Base-by-base conservation (phyloP, 2,888 invertebrate genomes). In the Nomada ruficornis region DNA sequence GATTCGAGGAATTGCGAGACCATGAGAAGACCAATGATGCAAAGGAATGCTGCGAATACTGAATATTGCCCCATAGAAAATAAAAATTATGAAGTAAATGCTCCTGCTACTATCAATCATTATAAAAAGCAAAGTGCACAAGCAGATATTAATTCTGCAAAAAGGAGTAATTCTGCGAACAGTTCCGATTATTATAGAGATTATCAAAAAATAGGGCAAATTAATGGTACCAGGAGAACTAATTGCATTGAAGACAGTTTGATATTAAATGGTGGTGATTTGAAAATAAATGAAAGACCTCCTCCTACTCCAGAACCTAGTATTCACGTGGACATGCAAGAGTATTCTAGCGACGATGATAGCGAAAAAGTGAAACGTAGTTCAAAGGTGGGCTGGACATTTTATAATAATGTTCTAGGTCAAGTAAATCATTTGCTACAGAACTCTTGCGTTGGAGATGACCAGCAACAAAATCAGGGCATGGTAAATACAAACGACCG, bases 371-470 rank as follows among this genome's bases (percentile, higher is more conserved):
- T 94, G 1, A 92, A 93, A 47, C 90, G 90, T 89, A 94, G 95
- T 63, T 95, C 95, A 42, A 95, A 95, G 92, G 94, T 96, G 87
- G 96, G 96, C 83, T 96, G 96, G 95, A 96, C 96, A 4, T 96
- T 96, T 91, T 96, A 96, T 89, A 96, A 96, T 89, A 96, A 96
- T 94, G 95, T 96, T 78, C 95, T 97, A 95, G 94, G 94, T 1
- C 95, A 95, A 91, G 95, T 95, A 0, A 95, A 95, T 90, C 94
- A 95, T 86, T 94, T 95, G 81, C 90, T 95, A 67, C 94, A 94
- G 86, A 94, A 94, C 84, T 93, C 94, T n/a, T 91, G 89, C n/a
- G 86, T 89, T 69, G 63, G 78, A 1, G 86, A 89, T 1, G 80
- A 84, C 2, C 77, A 82, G 9, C 84, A 89, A 62, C 44, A 81